phyloP scores from a whole-genome alignment of 30 jellyfish, hydroid and myxozoan species.

The Euphysa ruthae region DNA sequence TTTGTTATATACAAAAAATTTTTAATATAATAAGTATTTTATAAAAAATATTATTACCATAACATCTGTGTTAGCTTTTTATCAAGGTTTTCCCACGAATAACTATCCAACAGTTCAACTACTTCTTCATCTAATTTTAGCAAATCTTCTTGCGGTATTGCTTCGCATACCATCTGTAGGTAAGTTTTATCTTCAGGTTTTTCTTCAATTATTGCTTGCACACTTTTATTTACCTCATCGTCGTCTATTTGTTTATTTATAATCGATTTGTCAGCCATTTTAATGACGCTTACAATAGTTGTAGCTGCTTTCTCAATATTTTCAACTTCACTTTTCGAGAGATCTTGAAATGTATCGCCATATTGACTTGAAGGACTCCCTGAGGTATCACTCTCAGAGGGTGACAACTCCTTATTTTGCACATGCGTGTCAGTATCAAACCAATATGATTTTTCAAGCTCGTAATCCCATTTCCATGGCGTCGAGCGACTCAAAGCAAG shows the following conservation, averaged over 20 bases:
- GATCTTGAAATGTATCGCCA: slow-evolving; percentile 10
- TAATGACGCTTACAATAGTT: neutral
- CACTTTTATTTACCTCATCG: neutral
- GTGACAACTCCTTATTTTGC: neutral
- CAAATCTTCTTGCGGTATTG: slow-evolving; percentile 17
- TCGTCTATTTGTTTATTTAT: too few species aligned
- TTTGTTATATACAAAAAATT: too few species aligned
- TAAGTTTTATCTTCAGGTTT: slow-evolving; percentile 1
- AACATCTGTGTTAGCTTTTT: slow-evolving; percentile 61
- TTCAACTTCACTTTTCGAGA: neutral
- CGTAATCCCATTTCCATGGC: slow-evolving; percentile 61
- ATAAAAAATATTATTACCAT: slow-evolving; percentile 36
- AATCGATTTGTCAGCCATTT: neutral
- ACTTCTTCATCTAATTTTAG: neutral
- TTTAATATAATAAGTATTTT: too few species aligned
- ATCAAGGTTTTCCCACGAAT: slow-evolving; percentile 44
- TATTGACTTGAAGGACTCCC: slow-evolving; percentile 4
- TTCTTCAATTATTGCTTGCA: neutral
- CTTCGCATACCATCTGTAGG: neutral
- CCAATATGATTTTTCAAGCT: slow-evolving; percentile 86
- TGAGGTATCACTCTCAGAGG: neutral
- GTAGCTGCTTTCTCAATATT: neutral
- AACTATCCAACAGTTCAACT: neutral
- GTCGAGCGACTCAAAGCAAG: slow-evolving; percentile 14
- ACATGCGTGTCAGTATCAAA: slow-evolving; percentile 55